Conservation (phyloP, 2,113 vertebrate genomes). For the Cavia aperea region DNA sequence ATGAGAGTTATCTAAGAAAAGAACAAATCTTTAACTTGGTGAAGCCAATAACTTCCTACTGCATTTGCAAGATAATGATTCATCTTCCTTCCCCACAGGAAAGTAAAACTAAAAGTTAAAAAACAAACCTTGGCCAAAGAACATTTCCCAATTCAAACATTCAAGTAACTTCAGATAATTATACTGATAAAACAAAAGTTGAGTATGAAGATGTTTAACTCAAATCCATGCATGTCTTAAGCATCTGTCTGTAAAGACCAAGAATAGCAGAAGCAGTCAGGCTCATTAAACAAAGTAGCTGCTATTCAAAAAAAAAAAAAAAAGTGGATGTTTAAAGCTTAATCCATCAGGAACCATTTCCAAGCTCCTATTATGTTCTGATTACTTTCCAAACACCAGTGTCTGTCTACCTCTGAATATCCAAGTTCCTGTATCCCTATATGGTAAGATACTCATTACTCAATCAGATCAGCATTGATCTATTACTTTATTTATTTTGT, state of each 20-base stretch:
- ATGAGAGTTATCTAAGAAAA: background rate
- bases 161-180: background rate
- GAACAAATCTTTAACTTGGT: background rate
- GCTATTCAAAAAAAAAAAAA: background rate
- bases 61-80: background rate
- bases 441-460: background rate
- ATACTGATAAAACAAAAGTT: background rate
- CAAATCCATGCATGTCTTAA: background rate
- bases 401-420: background rate
- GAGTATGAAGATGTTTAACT: background rate
- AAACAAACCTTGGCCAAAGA: background rate
- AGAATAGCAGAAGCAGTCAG: background rate
- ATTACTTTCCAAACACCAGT: background rate
- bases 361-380: background rate
- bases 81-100: background rate
- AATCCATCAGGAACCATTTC: background rate
- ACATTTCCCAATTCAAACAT: background rate
- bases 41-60: background rate
- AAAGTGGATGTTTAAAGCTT: background rate
- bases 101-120: background rate
- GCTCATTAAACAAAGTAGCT: background rate
- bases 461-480: background rate
- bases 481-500: background rate
- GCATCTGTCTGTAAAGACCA: background rate
- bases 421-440: background rate